phyloP scores from a whole-genome alignment of 2,888 invertebrate genomes.

The Maniola hyperantus region DNA sequence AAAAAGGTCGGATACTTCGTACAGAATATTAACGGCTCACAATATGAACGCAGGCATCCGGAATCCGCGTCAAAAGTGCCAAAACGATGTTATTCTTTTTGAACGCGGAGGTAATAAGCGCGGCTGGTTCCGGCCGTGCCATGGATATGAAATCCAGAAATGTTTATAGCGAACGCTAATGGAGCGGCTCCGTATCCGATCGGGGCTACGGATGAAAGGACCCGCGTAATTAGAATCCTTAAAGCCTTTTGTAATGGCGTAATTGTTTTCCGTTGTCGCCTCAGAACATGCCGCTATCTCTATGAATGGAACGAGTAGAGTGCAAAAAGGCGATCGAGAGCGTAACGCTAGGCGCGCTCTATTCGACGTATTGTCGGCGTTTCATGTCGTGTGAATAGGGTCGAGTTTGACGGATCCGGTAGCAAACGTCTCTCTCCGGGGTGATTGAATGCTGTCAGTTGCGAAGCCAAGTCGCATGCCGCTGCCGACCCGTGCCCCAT shows the following conservation, averaged over 20 bases:
- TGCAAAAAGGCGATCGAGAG: slow-evolving; percentile 66
- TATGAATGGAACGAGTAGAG: slow-evolving; percentile 67
- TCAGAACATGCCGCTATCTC: slow-evolving; percentile 64
- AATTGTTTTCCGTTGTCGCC: slow-evolving; percentile 73
- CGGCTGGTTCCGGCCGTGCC: slow-evolving; percentile 66
- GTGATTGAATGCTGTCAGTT: slow-evolving; percentile 73
- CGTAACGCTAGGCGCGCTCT: slow-evolving; percentile 54
- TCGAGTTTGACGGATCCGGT: slow-evolving; percentile 46
- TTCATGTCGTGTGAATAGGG: slow-evolving; percentile 53
- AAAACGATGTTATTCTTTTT: slow-evolving; percentile 80
- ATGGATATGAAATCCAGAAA: slow-evolving; percentile 80
- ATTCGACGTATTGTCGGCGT: slow-evolving; percentile 49
- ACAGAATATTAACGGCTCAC: slow-evolving; percentile 81
- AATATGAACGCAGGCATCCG: slow-evolving; percentile 81
- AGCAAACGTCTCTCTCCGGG: slow-evolving; percentile 40
- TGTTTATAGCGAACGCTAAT: slow-evolving; percentile 78
- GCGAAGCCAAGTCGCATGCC: slow-evolving; percentile 50
- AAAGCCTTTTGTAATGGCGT: slow-evolving; percentile 73
- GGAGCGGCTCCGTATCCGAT: slow-evolving; percentile 73
- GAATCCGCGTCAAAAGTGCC: slow-evolving; percentile 80
- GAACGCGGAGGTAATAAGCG: slow-evolving; percentile 78
- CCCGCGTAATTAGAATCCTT: slow-evolving; percentile 75
- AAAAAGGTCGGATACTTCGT: slow-evolving; percentile 81
- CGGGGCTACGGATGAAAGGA: slow-evolving; percentile 69
- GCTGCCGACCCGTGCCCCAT: slow-evolving; percentile 62